A percentile compares a stretch with the other conserved stretches of the same genome.
Conservation (phyloP, 2,888 invertebrate species). For the Periphyllus acericola region DNA sequence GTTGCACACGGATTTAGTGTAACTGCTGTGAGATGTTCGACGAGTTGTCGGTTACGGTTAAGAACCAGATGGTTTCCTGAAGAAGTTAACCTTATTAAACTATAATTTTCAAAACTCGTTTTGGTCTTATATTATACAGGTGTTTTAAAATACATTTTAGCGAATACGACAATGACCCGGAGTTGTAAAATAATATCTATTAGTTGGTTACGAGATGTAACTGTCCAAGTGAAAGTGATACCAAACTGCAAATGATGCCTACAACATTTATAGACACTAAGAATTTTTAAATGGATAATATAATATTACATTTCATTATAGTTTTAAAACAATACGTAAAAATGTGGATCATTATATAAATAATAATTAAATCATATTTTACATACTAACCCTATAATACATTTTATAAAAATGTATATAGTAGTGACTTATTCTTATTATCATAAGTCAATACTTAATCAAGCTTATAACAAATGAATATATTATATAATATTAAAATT, state of each 20-base stretch:
- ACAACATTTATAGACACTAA: neutral
- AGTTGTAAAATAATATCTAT: neutral
- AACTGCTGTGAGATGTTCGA: neutral
- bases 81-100: conserved; percentile 42
- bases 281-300: neutral
- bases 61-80: conserved; percentile 1
- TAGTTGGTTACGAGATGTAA: conserved; percentile 20
- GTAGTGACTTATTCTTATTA: no score
- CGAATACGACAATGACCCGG: neutral
- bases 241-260: conserved; percentile 5
- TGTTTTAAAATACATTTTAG: conserved; percentile 21
- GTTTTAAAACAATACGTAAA: neutral
- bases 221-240: conserved; percentile 50
- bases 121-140: neutral
- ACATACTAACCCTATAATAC: no score
- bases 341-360: no score
- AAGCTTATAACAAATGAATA: no score
- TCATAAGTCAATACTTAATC: no score
- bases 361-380: no score
- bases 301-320: neutral
- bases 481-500: no score
- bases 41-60: conserved; percentile 1
- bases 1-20: neutral
- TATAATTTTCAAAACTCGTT: conserved; percentile 34
- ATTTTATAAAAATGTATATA: no score